Percentiles rank a stretch among this genome's conserved stretches.
These are phyloP conservation scores for Drosophila multiciliata DNA, from an alignment of 2,888 invertebrate genomes.

Conservation along the genomic window DNA sequence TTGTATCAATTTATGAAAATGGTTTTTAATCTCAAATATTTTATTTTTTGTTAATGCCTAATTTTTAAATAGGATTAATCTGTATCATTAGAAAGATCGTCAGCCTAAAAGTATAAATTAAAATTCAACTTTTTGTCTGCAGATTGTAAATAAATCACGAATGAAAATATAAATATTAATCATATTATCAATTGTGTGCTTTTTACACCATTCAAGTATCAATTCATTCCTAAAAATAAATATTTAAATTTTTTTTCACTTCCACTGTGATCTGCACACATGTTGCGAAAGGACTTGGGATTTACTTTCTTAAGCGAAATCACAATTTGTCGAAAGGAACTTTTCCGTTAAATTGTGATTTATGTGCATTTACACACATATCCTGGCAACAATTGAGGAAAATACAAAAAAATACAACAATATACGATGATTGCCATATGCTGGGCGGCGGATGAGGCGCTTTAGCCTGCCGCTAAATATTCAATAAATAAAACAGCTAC, in stretches of 20 bases:
- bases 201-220: background rate
- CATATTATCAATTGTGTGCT: background rate
- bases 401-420: conserved; percentile 13
- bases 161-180: background rate
- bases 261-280: background rate
- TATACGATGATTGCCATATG: conserved; percentile 40
- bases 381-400: conserved; percentile 13
- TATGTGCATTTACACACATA: conserved; percentile 38
- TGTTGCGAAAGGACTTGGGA: background rate
- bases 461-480: conserved; percentile 61
- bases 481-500: conserved; percentile 75
- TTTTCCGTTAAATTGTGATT: conserved; percentile 21
- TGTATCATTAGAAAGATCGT: background rate
- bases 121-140: background rate
- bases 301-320: conserved; percentile 6
- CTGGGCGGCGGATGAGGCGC: conserved; percentile 2
- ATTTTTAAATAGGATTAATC: background rate
- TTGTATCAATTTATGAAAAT: background rate
- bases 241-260: background rate
- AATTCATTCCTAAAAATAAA: background rate
- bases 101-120: background rate
- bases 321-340: conserved; percentile 18
- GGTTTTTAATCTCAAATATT: background rate
- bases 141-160: background rate
- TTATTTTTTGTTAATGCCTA: background rate